These are phyloP conservation scores for Drosophila nigrodunni DNA, from an alignment of 1,140 invertebrate species.

Conservation along the genomic window DNA sequence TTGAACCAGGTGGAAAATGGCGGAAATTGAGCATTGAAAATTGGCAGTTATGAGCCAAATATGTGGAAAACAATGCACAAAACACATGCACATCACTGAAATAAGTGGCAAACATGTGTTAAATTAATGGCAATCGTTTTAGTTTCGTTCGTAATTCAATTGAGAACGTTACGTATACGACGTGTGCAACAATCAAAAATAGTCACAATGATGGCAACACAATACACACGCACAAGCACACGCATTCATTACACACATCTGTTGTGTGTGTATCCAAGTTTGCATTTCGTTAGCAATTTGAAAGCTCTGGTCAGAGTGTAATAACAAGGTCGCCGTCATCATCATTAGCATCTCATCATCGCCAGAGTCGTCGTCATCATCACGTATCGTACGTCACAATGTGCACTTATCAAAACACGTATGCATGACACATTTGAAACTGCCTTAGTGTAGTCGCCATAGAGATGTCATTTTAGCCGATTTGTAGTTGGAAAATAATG, in stretches of 20 bases:
- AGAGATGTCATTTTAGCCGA: too few relatives aligned
- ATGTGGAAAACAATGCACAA: background rate
- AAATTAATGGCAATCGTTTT: background rate
- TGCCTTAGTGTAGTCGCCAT: too few relatives aligned
- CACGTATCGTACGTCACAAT: constrained; percentile 3
- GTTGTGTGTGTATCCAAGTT: background rate
- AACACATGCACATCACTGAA: too few relatives aligned
- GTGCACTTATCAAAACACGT: constrained; percentile 5
- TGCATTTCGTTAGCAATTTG: constrained; percentile 32
- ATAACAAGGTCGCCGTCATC: constrained; percentile 30
- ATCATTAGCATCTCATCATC: constrained; percentile 4
- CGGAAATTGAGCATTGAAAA: constrained; percentile 19
- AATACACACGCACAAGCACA: too few relatives aligned
- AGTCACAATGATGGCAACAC: background rate
- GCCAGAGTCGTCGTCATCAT: constrained; percentile 2
- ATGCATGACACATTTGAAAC: constrained; percentile 7
- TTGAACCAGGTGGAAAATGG: constrained; percentile 9
- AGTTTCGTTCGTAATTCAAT: constrained; percentile 13
- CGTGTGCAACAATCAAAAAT: constrained; percentile 17
- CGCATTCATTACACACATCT: too few relatives aligned
- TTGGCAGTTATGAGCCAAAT: constrained; percentile 1
- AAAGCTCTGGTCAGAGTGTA: constrained; percentile 11
- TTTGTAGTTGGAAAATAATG: too few relatives aligned
- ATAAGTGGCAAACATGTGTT: background rate
- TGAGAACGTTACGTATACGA: constrained; percentile 12